phyloP scores from a whole-genome alignment of 2,888 invertebrate species.

The Halocaridina rubra region DNA sequence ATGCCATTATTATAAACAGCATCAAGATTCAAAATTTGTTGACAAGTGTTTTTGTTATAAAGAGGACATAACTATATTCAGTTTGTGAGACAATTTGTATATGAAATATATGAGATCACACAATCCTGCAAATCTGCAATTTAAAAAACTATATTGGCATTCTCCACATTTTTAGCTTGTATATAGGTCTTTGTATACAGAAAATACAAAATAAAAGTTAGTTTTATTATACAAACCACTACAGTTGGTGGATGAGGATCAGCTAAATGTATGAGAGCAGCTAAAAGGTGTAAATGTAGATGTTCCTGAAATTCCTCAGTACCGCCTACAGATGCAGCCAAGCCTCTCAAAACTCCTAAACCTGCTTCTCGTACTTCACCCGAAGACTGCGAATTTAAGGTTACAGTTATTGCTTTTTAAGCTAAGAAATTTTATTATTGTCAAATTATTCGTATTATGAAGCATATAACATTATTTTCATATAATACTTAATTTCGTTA shows the following conservation, averaged over 20 bases:
- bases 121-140: not conserved
- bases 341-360: slow-evolving; percentile 54
- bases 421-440: too few relatives aligned
- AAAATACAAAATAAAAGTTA: not conserved
- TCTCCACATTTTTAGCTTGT: not conserved
- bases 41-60: not conserved
- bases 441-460: too few relatives aligned
- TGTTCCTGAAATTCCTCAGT: slow-evolving; percentile 59
- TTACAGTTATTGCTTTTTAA: too few relatives aligned
- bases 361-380: slow-evolving; percentile 62
- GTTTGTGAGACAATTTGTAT: not conserved
- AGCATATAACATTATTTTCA: too few relatives aligned
- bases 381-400: slow-evolving; percentile 42
- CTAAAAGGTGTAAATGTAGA: slow-evolving; percentile 50
- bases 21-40: too few relatives aligned
- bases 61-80: not conserved
- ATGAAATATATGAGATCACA: not conserved
- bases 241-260: slow-evolving; percentile 61
- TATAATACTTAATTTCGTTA: too few relatives aligned
- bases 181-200: too few relatives aligned
- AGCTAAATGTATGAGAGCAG: slow-evolving; percentile 52
- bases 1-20: too few relatives aligned
- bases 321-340: slow-evolving; percentile 45
- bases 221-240: slow-evolving; percentile 28
- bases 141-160: not conserved